phyloP scores from a whole-genome alignment of 2,888 invertebrate genomes.

The Orchestes rusci region DNA sequence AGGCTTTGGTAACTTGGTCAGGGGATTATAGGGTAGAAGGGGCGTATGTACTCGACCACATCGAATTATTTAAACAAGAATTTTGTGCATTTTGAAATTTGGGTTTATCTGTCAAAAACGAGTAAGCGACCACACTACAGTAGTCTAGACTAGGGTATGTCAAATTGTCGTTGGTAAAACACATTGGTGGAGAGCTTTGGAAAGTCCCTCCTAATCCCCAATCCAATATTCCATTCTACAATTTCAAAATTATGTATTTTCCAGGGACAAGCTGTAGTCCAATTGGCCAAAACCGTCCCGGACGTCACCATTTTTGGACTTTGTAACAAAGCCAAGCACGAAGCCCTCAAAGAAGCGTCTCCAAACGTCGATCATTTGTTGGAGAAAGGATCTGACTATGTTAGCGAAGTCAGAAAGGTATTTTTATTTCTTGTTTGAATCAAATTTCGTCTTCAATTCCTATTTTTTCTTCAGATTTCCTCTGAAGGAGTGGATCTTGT shows the following conservation, averaged over 20 bases:
- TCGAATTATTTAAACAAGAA: too few species aligned
- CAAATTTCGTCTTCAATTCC: neutral
- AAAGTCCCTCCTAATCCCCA: too few species aligned
- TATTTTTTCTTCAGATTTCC: constrained; percentile 33
- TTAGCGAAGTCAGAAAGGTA: constrained; percentile 74
- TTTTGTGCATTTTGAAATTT: too few species aligned
- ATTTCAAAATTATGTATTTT: constrained; percentile 9
- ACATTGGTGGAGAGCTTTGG: too few species aligned
- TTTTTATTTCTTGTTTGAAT: neutral
- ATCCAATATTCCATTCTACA: too few species aligned
- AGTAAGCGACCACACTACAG: too few species aligned
- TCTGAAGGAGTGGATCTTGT: constrained; percentile 81
- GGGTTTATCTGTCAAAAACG: too few species aligned
- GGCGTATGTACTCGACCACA: too few species aligned
- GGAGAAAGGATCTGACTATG: constrained; percentile 75
- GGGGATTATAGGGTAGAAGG: too few species aligned
- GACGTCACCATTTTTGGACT: constrained; percentile 79
- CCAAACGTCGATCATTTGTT: constrained; percentile 67
- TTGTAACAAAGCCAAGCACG: constrained; percentile 78
- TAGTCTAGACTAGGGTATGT: too few species aligned
- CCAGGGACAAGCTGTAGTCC: constrained; percentile 79
- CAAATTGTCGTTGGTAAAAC: too few species aligned
- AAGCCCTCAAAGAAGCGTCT: constrained; percentile 65
- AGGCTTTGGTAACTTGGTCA: too few species aligned
- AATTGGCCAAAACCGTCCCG: constrained; percentile 71